Base-by-base conservation (phyloP, 2,888 invertebrate species). In the Meiosimyza decipiens region DNA sequence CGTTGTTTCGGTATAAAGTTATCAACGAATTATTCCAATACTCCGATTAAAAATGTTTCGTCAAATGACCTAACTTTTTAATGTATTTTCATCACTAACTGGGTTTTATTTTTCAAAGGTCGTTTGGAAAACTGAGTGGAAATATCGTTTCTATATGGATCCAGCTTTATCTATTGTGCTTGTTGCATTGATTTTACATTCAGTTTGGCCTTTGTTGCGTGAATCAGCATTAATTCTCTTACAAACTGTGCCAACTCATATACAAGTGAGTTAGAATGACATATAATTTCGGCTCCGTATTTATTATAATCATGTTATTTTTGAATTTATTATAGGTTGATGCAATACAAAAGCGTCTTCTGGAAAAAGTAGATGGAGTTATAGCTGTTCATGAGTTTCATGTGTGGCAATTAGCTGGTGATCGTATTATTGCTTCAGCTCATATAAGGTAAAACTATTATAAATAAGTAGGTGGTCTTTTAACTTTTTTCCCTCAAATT, bases 221-320 rank as follows among this genome's bases (percentile, higher is more conserved):
- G 98, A 98, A 87, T 98, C 98, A 0, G 97, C 98, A 5, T 89
- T 97, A 76, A 98, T 99, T 83, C 89, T 99, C 74, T 89, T 99
- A 65, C 99, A 99, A 89, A 98, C 98, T n/a, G 98, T 98, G 73
- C 99, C 99, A 66, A 97, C 97, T 16, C 98, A 98, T 87, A 97
- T 99, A 83, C 95, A 96, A 89, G 91, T 90, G 72, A 73, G 73
- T 75, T 40, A 15, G 13, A 2, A 16, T 18, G 54, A 54, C n/a
- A 12, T 54, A 16, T 15, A 1, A 12, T 16, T n/a, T 6, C 54
- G 9, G 40, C 0, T 4, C 28, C 9, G 1, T 5, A 1, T 40
- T 40, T 40, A 40, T 40, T 40, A 9, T 2, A 40, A 40, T 67
- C 51, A 22, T 67, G 15, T 2, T 1, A 72, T 55, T 68, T 18